phyloP scores from a whole-genome alignment of 1,140 invertebrate genomes.

The Drosophila equinoxialis region DNA sequence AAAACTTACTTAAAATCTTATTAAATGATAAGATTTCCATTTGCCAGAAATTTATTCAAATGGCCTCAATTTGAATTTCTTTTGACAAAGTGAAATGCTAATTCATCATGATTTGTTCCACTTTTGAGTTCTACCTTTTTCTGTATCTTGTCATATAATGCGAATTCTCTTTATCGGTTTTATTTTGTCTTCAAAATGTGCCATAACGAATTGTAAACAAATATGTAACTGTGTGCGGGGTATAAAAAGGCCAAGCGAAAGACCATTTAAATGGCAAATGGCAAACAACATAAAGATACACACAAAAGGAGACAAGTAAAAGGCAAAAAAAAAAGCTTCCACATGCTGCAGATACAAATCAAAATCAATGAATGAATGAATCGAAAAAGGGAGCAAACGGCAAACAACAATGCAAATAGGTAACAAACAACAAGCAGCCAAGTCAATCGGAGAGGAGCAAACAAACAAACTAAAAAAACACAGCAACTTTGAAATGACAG shows the following conservation, averaged over 20 bases:
- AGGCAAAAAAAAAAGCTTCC: slow-evolving; percentile 35
- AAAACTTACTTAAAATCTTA: too few relatives aligned
- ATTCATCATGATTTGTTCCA: slow-evolving; percentile 45
- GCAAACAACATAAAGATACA: slow-evolving; percentile 32
- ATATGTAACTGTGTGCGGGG: slow-evolving; percentile 11
- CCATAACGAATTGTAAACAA: slow-evolving; percentile 74
- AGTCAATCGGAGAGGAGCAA: slow-evolving; percentile 67
- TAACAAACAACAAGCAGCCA: slow-evolving; percentile 49
- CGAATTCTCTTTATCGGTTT: slow-evolving; percentile 24
- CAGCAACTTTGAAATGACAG: slow-evolving; percentile 27
- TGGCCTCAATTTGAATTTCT: not conserved
- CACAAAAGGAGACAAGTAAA: slow-evolving; percentile 52
- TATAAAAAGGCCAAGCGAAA: slow-evolving; percentile 26
- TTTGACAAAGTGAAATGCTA: not conserved
- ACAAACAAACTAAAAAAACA: slow-evolving; percentile 30
- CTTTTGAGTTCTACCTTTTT: slow-evolving; percentile 32
- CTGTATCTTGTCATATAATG: slow-evolving; percentile 31
- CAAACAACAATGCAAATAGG: slow-evolving; percentile 46
- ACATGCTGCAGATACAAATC: slow-evolving; percentile 38
- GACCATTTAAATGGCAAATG: slow-evolving; percentile 69
- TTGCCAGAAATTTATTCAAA: too few relatives aligned
- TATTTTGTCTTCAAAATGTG: slow-evolving; percentile 40
- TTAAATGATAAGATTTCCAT: too few relatives aligned
- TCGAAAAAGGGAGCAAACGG: slow-evolving; percentile 48
- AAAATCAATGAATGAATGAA: slow-evolving; percentile 50